Conservation (phyloP, 2,888 invertebrate genomes). For the Orchestes rusci region DNA sequence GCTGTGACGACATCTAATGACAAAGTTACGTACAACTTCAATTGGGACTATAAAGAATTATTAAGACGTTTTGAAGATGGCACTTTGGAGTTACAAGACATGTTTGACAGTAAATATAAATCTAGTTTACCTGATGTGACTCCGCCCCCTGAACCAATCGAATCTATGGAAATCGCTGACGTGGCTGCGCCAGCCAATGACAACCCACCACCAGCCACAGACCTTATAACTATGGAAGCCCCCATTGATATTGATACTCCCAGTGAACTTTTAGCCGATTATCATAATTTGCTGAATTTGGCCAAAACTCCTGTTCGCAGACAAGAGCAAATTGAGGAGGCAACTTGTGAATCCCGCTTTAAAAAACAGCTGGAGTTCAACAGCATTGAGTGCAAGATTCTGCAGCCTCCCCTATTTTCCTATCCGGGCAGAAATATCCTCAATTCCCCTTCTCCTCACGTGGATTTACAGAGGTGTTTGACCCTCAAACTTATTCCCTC, state of each 20-base stretch:
- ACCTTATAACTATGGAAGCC: too few species aligned
- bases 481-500: conserved; percentile 33
- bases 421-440: conserved; percentile 25
- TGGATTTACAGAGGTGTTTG: conserved; percentile 36
- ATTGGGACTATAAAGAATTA: conserved; percentile 35
- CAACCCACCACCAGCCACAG: neutral
- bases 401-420: conserved; percentile 30
- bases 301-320: conserved; percentile 32
- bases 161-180: neutral
- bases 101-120: conserved; percentile 22
- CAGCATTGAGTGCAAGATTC: conserved; percentile 32
- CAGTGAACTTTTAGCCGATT: conserved; percentile 16
- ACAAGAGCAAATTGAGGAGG: conserved; percentile 25
- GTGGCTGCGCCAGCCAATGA: conserved; percentile 14
- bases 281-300: conserved; percentile 33
- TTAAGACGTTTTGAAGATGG: conserved; percentile 36
- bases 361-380: conserved; percentile 31
- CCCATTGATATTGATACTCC: too few species aligned
- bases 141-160: neutral
- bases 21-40: conserved; percentile 33
- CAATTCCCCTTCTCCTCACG: conserved; percentile 17
- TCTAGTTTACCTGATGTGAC: neutral
- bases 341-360: conserved; percentile 28
- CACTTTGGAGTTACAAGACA: conserved; percentile 34
- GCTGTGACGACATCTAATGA: conserved; percentile 30